A percentile compares a stretch with the other conserved stretches of the same genome.
Evolutionary conservation across 2,888 invertebrate species (phyloP).

Genomic region (Erebia aethiops): DNA sequence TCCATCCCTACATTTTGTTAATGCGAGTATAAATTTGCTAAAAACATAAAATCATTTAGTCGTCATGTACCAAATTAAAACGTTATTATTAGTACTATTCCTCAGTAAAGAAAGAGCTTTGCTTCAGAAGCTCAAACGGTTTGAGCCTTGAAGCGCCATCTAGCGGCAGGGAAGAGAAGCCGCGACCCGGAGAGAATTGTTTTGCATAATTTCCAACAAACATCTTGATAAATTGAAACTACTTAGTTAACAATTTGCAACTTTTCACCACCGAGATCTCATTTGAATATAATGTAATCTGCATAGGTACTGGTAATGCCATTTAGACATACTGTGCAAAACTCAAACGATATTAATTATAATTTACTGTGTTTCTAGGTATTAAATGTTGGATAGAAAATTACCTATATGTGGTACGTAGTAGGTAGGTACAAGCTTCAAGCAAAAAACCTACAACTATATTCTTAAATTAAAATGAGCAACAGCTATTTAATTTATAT

Average conservation of each 20-base stretch:
- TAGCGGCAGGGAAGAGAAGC: constrained; percentile 44
- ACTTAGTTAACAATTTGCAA: neutral
- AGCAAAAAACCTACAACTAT: too few species aligned
- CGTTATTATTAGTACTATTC: too few species aligned
- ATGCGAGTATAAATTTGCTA: too few species aligned
- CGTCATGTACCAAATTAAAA: too few species aligned
- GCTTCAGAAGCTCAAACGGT: neutral
- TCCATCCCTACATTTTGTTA: too few species aligned
- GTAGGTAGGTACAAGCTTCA: too few species aligned
- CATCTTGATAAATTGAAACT: neutral
- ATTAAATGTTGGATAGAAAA: too few species aligned
- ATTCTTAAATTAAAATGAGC: too few species aligned
- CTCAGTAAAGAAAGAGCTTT: neutral
- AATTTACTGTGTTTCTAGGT: too few species aligned
- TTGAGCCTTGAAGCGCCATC: constrained; percentile 46
- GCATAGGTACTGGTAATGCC: neutral
- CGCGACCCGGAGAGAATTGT: neutral
- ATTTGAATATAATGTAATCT: constrained; percentile 4
- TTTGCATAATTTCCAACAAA: neutral
- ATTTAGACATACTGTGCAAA: neutral
- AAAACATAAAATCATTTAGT: too few species aligned
- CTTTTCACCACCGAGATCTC: constrained; percentile 4
- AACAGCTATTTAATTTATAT: too few species aligned
- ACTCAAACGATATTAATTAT: neutral
- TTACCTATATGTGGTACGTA: too few species aligned